phyloP scores from a whole-genome alignment of 1,140 invertebrate species.

The Oscheius sp. region DNA sequence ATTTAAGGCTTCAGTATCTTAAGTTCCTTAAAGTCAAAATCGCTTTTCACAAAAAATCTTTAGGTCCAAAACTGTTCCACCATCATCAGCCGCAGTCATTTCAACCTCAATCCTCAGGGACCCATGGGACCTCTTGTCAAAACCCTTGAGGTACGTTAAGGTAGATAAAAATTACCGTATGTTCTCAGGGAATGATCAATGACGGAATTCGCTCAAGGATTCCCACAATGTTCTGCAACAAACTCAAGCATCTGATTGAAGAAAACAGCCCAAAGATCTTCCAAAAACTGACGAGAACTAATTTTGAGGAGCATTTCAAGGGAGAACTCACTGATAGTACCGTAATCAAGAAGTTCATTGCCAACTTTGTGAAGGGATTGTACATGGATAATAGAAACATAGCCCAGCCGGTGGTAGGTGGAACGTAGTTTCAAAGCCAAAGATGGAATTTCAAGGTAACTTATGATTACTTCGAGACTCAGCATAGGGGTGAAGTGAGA shows the following conservation, averaged over 20 bases:
- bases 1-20: no score
- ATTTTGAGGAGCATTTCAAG: slow-evolving; percentile 53
- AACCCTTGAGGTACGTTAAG: slow-evolving; percentile 49
- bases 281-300: slow-evolving; percentile 41
- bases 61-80: slow-evolving; percentile 55
- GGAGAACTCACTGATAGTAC: slow-evolving; percentile 30
- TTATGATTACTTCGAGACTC: slow-evolving; percentile 59
- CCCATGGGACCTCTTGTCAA: slow-evolving; percentile 53
- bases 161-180: background rate
- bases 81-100: slow-evolving; percentile 49
- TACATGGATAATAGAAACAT: slow-evolving; percentile 57
- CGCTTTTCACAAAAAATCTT: background rate
- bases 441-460: no score
- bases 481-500: slow-evolving; percentile 55
- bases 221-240: slow-evolving; percentile 51
- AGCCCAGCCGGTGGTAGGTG: slow-evolving; percentile 49
- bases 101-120: slow-evolving; percentile 54
- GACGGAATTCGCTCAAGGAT: slow-evolving; percentile 55
- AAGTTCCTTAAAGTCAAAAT: background rate
- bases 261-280: slow-evolving; percentile 56
- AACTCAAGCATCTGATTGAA: slow-evolving; percentile 53
- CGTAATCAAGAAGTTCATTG: slow-evolving; percentile 58
- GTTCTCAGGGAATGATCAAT: slow-evolving; percentile 52
- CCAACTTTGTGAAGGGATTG: slow-evolving; percentile 51
- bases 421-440: no score